Evolutionary conservation across 1,140 invertebrate species (phyloP).

Genomic region (Drosophila nannoptera): DNA sequence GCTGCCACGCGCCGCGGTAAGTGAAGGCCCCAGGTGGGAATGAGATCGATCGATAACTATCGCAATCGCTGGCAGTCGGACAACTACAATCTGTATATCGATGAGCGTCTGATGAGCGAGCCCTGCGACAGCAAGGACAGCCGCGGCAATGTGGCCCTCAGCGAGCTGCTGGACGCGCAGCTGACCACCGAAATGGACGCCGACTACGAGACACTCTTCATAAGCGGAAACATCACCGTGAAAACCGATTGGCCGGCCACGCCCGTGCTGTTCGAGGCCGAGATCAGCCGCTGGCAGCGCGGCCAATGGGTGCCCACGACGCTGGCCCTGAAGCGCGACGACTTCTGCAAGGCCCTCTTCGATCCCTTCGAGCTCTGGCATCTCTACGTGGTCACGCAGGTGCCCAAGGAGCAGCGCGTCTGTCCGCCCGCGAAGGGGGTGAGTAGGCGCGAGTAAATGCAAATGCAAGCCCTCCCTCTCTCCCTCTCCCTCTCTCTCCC

Average conservation of each 20-base stretch:
- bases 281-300: slow-evolving; percentile 42
- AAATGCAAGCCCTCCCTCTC: background rate
- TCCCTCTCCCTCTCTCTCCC: background rate
- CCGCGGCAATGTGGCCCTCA: slow-evolving; percentile 15
- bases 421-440: slow-evolving; percentile 54
- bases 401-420: slow-evolving; percentile 16
- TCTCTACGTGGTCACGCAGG: background rate
- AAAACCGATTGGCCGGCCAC: background rate
- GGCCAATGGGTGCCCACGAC: slow-evolving; percentile 35
- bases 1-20: slow-evolving; percentile 10
- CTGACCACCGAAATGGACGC: slow-evolving; percentile 9
- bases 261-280: slow-evolving; percentile 32
- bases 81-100: slow-evolving; percentile 34
- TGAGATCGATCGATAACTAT: background rate
- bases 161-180: slow-evolving; percentile 34
- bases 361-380: slow-evolving; percentile 49
- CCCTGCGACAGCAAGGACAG: slow-evolving; percentile 25
- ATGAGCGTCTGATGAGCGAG: slow-evolving; percentile 32
- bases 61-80: slow-evolving; percentile 4
- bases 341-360: slow-evolving; percentile 35
- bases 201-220: slow-evolving; percentile 37
- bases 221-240: slow-evolving; percentile 32
- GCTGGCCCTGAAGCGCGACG: slow-evolving; percentile 21
- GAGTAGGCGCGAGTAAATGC: background rate
- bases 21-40: background rate